Base-by-base conservation (phyloP, 92 coral and sea anemone genomes). In the Bergia sp. region DNA sequence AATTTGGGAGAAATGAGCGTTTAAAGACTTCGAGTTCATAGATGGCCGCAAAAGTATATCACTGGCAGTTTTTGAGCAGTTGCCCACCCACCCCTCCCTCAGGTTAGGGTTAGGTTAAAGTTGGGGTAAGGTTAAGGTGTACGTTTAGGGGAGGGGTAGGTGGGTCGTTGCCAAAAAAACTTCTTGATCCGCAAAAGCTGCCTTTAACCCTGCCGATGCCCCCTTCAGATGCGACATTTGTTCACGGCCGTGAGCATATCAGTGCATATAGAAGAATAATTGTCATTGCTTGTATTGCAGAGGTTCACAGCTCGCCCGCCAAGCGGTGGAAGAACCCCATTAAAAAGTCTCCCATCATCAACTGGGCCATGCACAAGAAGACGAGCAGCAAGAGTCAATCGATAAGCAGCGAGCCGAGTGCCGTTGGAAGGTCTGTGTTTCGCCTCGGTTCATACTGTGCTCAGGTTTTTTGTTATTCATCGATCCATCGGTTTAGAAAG, bases 361-460 rank as follows among this genome's bases (percentile, higher is more conserved):
- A 95, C 92, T 95, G 98, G 98, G 96, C 98, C 7, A 95, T 95
- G 96, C 98, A 95, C 88, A 95, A 93, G 85, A 93, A 87, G 73
- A 36, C 93, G 3, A 93, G 93, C 49, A 89, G 80, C 7, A 95
- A 95, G 77, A 86, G 85, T 16, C 90, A 90, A 84, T n/a, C 87
- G 53, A 78, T 91, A 1, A 96, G 93, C 53, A 87, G n/a, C 38
- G 87, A 83, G 43, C 23, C 87, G 55, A 83, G 29, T 43, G 40
- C 65, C 7, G 74, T 4, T 3, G 87, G 87, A 83, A 69, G 87
- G 87, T 83, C 10, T 4, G 85, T 61, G 67, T 2, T 15, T 20
- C 23, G 67, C 5, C n/a, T 15, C 21, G 10, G 67, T 15, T 61
- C 23, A 61, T 47, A 47, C 53, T 47, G 53, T 47, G 53, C 53